These are phyloP conservation scores for Charanyca ferruginea DNA, from an alignment of 2,888 invertebrate genomes.

Conservation along the genomic window DNA sequence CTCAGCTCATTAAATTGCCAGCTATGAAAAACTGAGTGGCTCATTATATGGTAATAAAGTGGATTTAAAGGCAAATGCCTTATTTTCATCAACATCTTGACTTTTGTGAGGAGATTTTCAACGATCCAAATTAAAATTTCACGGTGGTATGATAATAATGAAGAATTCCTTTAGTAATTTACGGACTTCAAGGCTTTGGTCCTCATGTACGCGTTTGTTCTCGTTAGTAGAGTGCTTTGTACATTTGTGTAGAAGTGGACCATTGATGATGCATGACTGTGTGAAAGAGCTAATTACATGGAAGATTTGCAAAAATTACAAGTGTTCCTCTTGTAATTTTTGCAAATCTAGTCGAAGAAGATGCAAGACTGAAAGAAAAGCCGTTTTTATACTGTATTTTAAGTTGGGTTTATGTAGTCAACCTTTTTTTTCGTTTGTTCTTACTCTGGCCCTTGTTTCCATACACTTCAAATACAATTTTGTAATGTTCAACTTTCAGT, in stretches of 20 bases:
- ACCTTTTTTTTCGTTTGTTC: too few species aligned
- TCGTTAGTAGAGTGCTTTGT: background rate
- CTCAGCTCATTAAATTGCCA: conserved; percentile 56
- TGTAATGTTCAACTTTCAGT: background rate
- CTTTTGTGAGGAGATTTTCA: conserved; percentile 58
- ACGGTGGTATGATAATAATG: conserved; percentile 50
- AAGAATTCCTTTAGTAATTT: conserved; percentile 52
- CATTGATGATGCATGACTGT: too few species aligned
- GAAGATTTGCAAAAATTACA: too few species aligned
- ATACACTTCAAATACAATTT: too few species aligned
- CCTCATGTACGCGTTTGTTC: conserved; percentile 6
- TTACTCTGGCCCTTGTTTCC: too few species aligned
- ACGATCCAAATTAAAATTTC: conserved; percentile 63
- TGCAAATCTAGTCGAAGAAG: too few species aligned
- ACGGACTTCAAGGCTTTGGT: conserved; percentile 21
- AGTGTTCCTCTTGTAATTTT: too few species aligned
- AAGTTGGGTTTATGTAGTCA: too few species aligned
- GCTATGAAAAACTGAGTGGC: conserved; percentile 65
- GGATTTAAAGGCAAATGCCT: conserved; percentile 64
- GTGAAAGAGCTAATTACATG: too few species aligned
- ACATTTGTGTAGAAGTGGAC: background rate
- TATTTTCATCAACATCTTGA: conserved; percentile 64
- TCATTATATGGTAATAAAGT: conserved; percentile 68
- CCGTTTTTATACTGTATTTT: too few species aligned
- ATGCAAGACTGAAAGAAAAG: too few species aligned